These are phyloP conservation scores for Popillia japonica DNA, from an alignment of 1,140 invertebrate species.

Conservation along the genomic window DNA sequence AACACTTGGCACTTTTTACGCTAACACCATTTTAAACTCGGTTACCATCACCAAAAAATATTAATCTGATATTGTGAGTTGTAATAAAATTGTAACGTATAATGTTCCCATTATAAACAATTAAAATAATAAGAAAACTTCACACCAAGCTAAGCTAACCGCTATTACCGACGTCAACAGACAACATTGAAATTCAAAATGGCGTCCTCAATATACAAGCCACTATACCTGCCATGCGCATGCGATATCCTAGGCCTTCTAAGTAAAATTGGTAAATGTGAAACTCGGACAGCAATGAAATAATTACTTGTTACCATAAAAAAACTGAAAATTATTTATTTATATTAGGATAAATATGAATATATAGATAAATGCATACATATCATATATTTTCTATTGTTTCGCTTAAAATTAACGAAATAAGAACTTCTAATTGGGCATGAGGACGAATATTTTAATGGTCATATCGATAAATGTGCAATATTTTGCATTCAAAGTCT, in stretches of 20 bases:
- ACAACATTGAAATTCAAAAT: background rate
- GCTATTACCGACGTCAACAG: background rate
- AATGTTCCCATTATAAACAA: background rate
- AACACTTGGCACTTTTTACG: background rate
- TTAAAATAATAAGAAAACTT: background rate
- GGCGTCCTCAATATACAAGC: background rate
- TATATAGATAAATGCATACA: too few relatives aligned
- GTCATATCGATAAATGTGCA: too few relatives aligned
- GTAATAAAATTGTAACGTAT: background rate
- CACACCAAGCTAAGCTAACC: background rate
- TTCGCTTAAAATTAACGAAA: too few relatives aligned
- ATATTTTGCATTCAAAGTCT: too few relatives aligned
- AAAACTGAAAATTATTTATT: too few relatives aligned
- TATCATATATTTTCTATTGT: too few relatives aligned
- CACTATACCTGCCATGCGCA: background rate
- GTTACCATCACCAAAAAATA: background rate
- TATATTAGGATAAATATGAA: too few relatives aligned
- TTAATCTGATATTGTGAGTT: background rate
- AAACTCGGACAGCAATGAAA: background rate
- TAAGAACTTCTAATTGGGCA: too few relatives aligned
- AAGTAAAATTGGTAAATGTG: too few relatives aligned
- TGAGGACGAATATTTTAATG: too few relatives aligned
- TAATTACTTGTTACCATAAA: too few relatives aligned
- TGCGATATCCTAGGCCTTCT: background rate
- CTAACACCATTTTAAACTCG: background rate